phyloP scores from a whole-genome alignment of 2,113 vertebrate genomes.

The Harpagus bidentatus region DNA sequence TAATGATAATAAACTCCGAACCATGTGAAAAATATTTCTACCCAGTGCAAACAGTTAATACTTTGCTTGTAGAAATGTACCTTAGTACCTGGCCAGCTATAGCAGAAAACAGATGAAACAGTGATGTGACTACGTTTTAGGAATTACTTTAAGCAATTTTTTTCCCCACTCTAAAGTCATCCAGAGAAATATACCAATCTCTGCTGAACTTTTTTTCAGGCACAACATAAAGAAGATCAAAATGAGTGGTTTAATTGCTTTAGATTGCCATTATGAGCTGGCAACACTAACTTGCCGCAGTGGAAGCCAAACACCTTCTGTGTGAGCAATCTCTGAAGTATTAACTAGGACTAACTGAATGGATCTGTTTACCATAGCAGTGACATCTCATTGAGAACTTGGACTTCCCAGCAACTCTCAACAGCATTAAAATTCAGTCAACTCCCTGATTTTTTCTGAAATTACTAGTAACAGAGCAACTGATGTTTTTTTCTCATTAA shows the following conservation, averaged over 20 bases:
- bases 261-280: not conserved
- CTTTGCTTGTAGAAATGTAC: not conserved
- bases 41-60: not conserved
- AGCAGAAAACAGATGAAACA: not conserved
- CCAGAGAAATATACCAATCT: not conserved
- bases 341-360: not conserved
- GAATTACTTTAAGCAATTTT: not conserved
- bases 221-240: not conserved
- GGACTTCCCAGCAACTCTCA: not conserved
- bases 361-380: not conserved
- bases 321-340: not conserved
- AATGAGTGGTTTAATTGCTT: not conserved
- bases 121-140: not conserved
- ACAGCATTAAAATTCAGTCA: not conserved
- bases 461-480: not conserved
- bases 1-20: not conserved
- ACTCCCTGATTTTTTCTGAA: not conserved
- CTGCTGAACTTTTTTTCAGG: not conserved
- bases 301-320: not conserved
- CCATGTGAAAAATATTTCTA: not conserved
- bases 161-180: not conserved
- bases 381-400: not conserved
- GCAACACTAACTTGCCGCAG: not conserved
- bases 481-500: not conserved
- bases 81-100: not conserved